Percentiles rank a stretch among this genome's conserved stretches.
Conservation (phyloP, 2,113 vertebrate species). For the Holacanthus passer region DNA sequence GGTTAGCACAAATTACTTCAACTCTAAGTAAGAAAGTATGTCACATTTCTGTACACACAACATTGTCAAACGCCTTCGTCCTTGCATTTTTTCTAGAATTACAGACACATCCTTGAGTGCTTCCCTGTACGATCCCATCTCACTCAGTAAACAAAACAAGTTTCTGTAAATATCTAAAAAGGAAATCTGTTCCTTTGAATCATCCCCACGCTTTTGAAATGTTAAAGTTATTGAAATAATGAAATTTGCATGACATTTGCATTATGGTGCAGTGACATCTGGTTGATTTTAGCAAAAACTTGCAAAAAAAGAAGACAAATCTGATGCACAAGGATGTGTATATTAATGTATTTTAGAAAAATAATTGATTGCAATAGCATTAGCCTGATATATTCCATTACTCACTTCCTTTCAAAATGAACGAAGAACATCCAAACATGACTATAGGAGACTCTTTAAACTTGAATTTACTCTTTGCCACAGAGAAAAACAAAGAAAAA, state of each 20-base stretch:
- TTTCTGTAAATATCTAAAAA: not conserved
- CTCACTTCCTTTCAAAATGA: not conserved
- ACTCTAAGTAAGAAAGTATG: not conserved
- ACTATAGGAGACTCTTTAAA: not conserved
- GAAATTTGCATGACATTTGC: not conserved
- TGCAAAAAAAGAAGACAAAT: not conserved
- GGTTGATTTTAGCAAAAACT: not conserved
- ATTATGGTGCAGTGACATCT: not conserved
- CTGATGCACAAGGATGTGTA: not conserved
- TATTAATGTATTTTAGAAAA: not conserved
- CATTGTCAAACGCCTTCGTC: not conserved
- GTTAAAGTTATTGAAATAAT: not conserved
- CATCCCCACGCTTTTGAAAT: not conserved
- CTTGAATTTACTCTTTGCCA: not conserved
- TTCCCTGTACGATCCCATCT: not conserved
- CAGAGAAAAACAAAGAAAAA: too few relatives aligned
- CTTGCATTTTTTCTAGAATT: not conserved
- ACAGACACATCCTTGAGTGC: rapidly evolving
- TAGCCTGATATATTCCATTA: not conserved
- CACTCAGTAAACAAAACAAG: rapidly evolving
- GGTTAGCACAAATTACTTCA: slow-evolving; percentile 5
- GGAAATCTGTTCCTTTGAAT: not conserved
- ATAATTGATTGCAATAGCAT: not conserved
- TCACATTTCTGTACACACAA: not conserved
- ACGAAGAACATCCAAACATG: not conserved